A percentile compares a stretch with the other conserved stretches of the same genome.
Conservation (phyloP, 2,797 vertebrate genomes). For the Chromis chromis region DNA sequence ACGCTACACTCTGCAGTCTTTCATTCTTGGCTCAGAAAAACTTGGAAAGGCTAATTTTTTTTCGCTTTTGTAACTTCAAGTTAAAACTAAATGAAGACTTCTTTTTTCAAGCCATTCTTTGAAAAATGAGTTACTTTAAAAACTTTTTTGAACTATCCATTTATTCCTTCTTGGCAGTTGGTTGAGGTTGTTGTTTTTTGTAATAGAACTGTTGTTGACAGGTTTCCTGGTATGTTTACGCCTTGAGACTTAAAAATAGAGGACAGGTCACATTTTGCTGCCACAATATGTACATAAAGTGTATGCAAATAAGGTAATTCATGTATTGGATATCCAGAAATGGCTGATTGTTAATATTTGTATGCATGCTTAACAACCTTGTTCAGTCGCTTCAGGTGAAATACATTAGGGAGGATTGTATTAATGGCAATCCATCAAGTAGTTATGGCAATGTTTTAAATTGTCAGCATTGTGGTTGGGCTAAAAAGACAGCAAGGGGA, state of each 20-base stretch:
- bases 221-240: neutral
- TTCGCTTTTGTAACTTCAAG: slow-evolving; percentile 46
- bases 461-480: no score
- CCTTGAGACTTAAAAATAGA: neutral
- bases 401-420: no score
- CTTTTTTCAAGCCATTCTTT: slow-evolving; percentile 17
- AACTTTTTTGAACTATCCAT: neutral
- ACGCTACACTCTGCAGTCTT: slow-evolving; percentile 45
- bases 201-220: neutral
- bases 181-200: neutral
- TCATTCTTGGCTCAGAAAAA: slow-evolving; percentile 51
- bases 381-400: no score
- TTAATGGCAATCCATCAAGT: neutral
- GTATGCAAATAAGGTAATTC: neutral
- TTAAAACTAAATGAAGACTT: slow-evolving; percentile 6
- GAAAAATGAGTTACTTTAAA: slow-evolving; percentile 18
- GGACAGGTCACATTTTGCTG: neutral
- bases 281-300: neutral
- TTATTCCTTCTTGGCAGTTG: slow-evolving; percentile 12
- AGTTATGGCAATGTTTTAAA: no score
- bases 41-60: slow-evolving; percentile 44
- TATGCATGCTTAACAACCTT: no score
- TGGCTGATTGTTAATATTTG: no score
- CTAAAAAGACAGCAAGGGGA: no score
- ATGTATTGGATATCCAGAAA: no score